phyloP scores from a whole-genome alignment of 92 coral and sea anemone species.

The Porites evermanni region DNA sequence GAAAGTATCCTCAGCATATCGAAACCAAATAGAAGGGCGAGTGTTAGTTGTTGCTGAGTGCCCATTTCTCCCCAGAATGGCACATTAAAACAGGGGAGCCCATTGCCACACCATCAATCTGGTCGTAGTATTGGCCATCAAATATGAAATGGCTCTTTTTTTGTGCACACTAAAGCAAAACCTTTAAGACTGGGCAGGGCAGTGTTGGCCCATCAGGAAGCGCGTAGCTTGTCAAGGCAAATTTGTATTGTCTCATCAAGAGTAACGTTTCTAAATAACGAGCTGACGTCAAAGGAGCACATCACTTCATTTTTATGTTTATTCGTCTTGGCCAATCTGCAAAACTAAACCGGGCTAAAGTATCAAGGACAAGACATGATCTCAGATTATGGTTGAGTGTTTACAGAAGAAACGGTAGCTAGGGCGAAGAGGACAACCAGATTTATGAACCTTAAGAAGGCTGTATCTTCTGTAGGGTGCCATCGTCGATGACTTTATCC shows the following conservation, averaged over 20 bases:
- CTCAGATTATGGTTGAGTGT: background rate
- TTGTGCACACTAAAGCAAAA: background rate
- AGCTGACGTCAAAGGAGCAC: background rate
- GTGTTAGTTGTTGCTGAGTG: background rate
- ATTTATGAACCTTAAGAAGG: too few species aligned
- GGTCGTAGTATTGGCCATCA: slow-evolving; percentile 9
- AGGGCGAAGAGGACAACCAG: too few species aligned
- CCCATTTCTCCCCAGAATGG: slow-evolving; percentile 3
- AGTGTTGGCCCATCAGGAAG: too few species aligned
- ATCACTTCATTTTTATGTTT: background rate
- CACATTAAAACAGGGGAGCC: background rate
- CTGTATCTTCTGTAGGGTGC: too few species aligned
- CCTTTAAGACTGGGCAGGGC: background rate
- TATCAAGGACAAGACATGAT: too few species aligned
- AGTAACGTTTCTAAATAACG: background rate
- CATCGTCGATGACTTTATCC: too few species aligned
- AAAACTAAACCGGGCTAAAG: background rate
- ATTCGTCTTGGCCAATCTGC: background rate
- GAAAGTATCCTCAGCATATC: background rate
- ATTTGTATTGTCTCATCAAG: slow-evolving; percentile 11
- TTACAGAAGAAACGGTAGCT: background rate
- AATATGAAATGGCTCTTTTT: background rate
- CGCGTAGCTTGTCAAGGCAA: background rate
- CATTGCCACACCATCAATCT: slow-evolving; percentile 5
- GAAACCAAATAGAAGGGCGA: background rate